A percentile compares a stretch with the other conserved stretches of the same genome.
Conservation (phyloP, 1,140 invertebrate species). For the Colletes latitarsis region DNA sequence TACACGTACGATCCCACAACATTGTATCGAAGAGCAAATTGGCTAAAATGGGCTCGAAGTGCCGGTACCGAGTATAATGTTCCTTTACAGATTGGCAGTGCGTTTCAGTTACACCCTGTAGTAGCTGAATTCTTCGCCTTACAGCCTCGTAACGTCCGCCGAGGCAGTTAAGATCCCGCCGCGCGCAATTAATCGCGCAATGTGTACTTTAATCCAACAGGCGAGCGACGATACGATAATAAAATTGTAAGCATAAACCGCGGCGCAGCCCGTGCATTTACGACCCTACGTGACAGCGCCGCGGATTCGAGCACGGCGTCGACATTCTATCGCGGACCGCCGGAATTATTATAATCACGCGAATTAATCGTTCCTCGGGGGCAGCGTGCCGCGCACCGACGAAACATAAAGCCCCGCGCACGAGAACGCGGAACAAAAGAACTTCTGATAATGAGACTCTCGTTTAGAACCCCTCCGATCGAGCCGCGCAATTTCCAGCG, state of each 20-base stretch:
- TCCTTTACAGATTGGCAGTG: too few relatives aligned
- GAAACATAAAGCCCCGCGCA: background rate
- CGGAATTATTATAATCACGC: slow-evolving; percentile 20
- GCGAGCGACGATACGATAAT: background rate
- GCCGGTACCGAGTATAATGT: too few relatives aligned
- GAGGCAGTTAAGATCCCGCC: background rate
- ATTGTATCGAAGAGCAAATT: too few relatives aligned
- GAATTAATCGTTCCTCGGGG: slow-evolving; percentile 26
- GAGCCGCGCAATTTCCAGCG: slow-evolving; percentile 9
- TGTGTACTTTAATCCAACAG: background rate
- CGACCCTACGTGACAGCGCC: background rate
- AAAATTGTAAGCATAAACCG: background rate
- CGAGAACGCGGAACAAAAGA: slow-evolving; percentile 8
- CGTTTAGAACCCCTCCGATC: slow-evolving; percentile 15
- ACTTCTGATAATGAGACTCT: slow-evolving; percentile 33
- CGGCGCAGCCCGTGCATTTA: background rate
- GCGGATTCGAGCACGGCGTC: background rate
- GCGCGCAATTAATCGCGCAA: background rate
- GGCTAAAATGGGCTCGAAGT: too few relatives aligned
- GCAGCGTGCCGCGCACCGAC: background rate
- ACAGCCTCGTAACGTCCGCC: background rate
- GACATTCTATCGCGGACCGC: background rate
- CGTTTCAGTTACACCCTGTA: too few relatives aligned
- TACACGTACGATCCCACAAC: too few relatives aligned
- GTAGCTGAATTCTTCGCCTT: too few relatives aligned